Evolutionary conservation across 2,888 invertebrate genomes (phyloP), one percentile per base, ranked within the genome.

Genomic region (Mythimna pallens): DNA sequence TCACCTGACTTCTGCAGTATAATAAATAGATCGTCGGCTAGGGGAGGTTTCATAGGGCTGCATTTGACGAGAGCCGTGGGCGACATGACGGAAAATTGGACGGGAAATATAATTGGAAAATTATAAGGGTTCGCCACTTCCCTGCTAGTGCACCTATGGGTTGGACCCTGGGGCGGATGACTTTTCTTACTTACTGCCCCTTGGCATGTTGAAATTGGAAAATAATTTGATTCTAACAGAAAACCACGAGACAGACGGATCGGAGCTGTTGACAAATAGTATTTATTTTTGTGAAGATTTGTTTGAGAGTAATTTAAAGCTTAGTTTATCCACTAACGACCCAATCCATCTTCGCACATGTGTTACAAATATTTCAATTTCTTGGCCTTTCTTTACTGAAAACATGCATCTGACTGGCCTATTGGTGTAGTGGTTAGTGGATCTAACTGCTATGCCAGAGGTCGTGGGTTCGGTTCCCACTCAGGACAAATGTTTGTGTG

Each of bases 61-160:
- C 94, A 91, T 91, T 95, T 96, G 96, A 96, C 96, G 95, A 95
- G 93, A 88, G 95, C 96, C 95, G 93, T 92, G 92, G 91, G 96
- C 96, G 96, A 95, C 96, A 95, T 94, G 94, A 94, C 90, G 96
- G 95, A 96, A 96, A 96, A 96, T 96, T 96, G 96, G 92, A 95
- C 93, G 94, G 95, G 95, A 95, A 96, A 95, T 95, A 96, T 96
- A 96, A 96, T 96, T 96, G 95, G 96, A 95, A 95, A 96, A 96
- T 96, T 96, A 96, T 96, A 94, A 95, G 93, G 94, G 91, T 90
- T 90, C 91, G 92, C 92, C 93, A 92, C 92, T 94, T 93, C 91
- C 91, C 87, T 81, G 87, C 76, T 80, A 84, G 86, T 81, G 76
- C 87, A 89, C 86, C 89, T 86, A 86, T 76, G 87, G 83, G 80